These are phyloP conservation scores for Cyanoderma ruficeps DNA, from an alignment of 2,113 vertebrate species.

Conservation along the genomic window DNA sequence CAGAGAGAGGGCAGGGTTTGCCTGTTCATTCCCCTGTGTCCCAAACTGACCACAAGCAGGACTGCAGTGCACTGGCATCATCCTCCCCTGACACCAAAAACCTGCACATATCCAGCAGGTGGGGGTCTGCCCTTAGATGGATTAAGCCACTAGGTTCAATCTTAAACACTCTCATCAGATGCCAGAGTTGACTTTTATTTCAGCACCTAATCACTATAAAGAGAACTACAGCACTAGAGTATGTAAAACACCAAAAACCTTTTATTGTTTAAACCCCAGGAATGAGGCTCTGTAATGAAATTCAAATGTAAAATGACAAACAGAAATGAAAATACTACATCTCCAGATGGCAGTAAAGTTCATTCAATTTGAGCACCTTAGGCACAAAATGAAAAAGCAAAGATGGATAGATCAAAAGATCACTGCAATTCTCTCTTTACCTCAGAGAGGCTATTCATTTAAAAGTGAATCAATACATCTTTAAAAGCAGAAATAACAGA, in stretches of 20 bases:
- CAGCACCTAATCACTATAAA: background rate
- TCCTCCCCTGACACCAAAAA: background rate
- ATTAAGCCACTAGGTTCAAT: background rate
- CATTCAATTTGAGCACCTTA: slow-evolving; percentile 15
- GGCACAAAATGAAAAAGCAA: slow-evolving; percentile 25
- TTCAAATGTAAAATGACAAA: slow-evolving; percentile 16
- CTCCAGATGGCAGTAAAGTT: slow-evolving; percentile 64
- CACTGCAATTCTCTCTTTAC: background rate
- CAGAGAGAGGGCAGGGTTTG: background rate
- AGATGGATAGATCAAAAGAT: background rate
- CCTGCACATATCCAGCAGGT: too few species aligned
- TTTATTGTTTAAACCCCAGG: background rate
- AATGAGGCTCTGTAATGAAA: background rate
- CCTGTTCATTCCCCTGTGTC: fast-evolving
- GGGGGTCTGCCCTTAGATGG: background rate
- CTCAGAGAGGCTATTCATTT: background rate
- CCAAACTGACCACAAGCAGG: fast-evolving
- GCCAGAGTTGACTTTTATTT: background rate
- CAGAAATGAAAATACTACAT: slow-evolving; percentile 36
- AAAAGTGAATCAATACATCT: background rate
- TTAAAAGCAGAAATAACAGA: background rate
- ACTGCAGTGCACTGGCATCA: background rate
- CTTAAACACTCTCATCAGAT: background rate
- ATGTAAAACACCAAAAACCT: background rate
- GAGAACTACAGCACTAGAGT: background rate